phyloP scores from a whole-genome alignment of 1,140 invertebrate genomes.

The Heliconius eleuchia region DNA sequence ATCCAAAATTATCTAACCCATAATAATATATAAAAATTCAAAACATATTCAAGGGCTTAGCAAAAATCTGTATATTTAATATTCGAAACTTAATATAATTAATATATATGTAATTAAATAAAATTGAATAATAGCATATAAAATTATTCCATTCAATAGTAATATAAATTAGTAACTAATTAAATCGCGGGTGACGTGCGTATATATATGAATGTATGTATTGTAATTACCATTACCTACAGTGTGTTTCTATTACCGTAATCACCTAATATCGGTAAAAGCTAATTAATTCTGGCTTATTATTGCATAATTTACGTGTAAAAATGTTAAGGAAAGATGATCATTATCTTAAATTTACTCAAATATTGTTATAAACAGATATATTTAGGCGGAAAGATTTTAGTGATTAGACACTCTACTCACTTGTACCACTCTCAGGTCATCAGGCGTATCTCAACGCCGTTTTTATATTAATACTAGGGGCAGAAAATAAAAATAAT shows the following conservation, averaged over 20 bases:
- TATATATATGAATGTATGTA: neutral
- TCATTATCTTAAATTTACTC: neutral
- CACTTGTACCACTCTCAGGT: neutral
- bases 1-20: too few relatives aligned
- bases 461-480: too few relatives aligned
- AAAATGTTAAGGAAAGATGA: neutral
- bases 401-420: neutral
- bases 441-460: too few relatives aligned
- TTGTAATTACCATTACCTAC: neutral
- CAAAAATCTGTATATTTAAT: too few relatives aligned
- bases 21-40: too few relatives aligned
- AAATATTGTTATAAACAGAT: too few relatives aligned
- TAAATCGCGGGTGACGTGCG: neutral
- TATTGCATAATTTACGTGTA: neutral
- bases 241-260: neutral
- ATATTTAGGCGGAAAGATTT: neutral
- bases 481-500: too few relatives aligned
- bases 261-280: conserved; percentile 9
- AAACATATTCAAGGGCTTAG: too few relatives aligned
- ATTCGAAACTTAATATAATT: too few relatives aligned
- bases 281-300: conserved; percentile 1
- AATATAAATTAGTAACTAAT: neutral
- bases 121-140: neutral
- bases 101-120: neutral
- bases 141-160: neutral